phyloP scores from a whole-genome alignment of 2,888 invertebrate genomes.

The Himalopsyche tibetana region DNA sequence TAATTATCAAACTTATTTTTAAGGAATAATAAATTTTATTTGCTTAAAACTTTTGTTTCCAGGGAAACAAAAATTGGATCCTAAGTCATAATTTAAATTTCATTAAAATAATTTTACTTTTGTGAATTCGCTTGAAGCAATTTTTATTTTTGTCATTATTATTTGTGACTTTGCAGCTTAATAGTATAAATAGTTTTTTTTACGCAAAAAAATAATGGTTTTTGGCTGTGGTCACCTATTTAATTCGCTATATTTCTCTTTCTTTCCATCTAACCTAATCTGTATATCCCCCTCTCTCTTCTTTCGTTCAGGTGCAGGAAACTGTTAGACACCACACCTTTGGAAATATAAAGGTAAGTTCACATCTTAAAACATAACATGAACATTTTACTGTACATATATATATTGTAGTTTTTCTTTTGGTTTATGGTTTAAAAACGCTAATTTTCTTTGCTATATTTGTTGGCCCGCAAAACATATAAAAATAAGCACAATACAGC shows the following conservation, averaged over 20 bases:
- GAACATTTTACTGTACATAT: constrained; percentile 45
- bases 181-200: neutral
- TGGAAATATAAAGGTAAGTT: constrained; percentile 83
- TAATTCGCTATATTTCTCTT: constrained; percentile 54
- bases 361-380: constrained; percentile 66
- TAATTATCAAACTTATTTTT: no score
- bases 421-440: constrained; percentile 34
- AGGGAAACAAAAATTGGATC: no score
- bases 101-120: no score
- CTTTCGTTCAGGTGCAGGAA: constrained; percentile 83
- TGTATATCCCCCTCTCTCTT: constrained; percentile 66
- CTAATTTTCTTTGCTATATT: constrained; percentile 28
- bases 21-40: no score
- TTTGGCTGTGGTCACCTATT: constrained; percentile 23
- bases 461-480: neutral
- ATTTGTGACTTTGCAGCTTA: constrained; percentile 1
- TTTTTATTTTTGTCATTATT: neutral
- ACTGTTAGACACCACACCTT: constrained; percentile 83
- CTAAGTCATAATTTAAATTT: no score
- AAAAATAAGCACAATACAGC: no score
- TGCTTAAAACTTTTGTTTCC: no score
- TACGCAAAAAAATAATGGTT: constrained; percentile 19
- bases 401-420: constrained; percentile 49
- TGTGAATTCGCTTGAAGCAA: neutral
- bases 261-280: constrained; percentile 62